Percentiles rank a stretch among this genome's conserved stretches.
Evolutionary conservation across 1,140 invertebrate genomes (phyloP).

Genomic region (Meteorus sp.): DNA sequence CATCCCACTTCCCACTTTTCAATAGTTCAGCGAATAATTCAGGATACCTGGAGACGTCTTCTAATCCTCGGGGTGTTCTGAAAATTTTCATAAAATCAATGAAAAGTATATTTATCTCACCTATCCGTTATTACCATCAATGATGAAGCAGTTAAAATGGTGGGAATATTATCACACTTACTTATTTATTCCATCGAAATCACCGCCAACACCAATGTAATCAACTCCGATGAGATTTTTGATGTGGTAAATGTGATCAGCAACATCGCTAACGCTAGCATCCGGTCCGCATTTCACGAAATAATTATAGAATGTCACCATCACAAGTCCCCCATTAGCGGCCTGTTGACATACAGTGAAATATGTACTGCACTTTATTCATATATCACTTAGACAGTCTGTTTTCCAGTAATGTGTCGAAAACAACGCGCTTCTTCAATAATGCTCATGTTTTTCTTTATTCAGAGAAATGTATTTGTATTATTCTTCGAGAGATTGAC

Average conservation of each 20-base stretch:
- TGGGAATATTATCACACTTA: conserved; percentile 39
- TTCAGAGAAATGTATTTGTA: no score
- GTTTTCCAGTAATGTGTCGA: no score
- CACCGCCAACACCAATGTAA: conserved; percentile 64
- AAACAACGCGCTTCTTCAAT: no score
- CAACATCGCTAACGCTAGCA: conserved; percentile 74
- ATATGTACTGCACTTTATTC: no score
- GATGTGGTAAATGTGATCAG: conserved; percentile 66
- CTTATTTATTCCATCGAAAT: conserved; percentile 65
- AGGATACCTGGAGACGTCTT: conserved; percentile 90
- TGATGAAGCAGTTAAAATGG: no score
- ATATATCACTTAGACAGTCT: no score
- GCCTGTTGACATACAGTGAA: conserved; percentile 61
- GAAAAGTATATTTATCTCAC: no score
- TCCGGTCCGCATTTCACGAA: conserved; percentile 80
- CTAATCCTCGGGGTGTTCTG: conserved; percentile 82
- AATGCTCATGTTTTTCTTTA: no score
- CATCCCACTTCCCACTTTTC: conserved; percentile 77
- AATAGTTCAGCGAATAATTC: conserved; percentile 81
- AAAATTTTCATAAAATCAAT: conserved; percentile 38
- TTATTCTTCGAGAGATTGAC: no score
- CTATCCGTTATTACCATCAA: no score
- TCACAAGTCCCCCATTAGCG: conserved; percentile 81
- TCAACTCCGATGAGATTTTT: conserved; percentile 64
- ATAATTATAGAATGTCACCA: conserved; percentile 87